Evolutionary conservation across 2,113 vertebrate genomes (phyloP).

Genomic region (Microtus richardsoni): DNA sequence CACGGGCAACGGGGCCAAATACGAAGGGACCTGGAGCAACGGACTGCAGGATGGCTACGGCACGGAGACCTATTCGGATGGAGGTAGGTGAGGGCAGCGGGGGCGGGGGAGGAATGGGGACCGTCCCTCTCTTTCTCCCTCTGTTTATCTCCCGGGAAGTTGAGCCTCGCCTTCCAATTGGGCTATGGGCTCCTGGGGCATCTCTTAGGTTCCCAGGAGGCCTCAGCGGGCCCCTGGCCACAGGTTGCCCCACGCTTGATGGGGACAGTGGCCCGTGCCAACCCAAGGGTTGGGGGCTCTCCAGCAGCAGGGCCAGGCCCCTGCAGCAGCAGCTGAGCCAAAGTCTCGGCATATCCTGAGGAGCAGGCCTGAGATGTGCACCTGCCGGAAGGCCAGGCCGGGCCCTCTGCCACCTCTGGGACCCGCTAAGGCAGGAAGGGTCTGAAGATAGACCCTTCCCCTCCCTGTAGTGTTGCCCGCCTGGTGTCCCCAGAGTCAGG

Average conservation of each 20-base stretch:
- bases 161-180: constrained; percentile 31
- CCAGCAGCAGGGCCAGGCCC: constrained; percentile 68
- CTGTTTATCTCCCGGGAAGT: constrained; percentile 65
- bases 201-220: constrained; percentile 29
- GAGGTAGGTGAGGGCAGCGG: constrained; percentile 90
- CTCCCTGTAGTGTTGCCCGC: not conserved
- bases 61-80: constrained; percentile 99
- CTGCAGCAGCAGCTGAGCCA: constrained; percentile 24
- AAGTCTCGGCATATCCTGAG: not conserved
- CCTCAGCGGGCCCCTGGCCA: constrained; percentile 70
- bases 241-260: constrained; percentile 79
- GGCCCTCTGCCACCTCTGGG: not conserved
- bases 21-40: constrained; percentile 99
- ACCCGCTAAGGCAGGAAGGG: not conserved
- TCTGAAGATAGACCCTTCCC: constrained; percentile 8
- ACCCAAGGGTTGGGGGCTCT: constrained; percentile 12
- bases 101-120: not conserved
- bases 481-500: not conserved
- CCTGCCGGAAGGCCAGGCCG: constrained; percentile 47
- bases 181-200: constrained; percentile 23
- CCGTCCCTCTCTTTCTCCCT: not conserved
- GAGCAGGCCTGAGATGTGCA: constrained; percentile 63
- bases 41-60: constrained; percentile 99
- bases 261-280: constrained; percentile 60
- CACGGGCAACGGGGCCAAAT: constrained; percentile 96